Conservation (phyloP, 2,888 invertebrate genomes). For the Athalia rosae region DNA sequence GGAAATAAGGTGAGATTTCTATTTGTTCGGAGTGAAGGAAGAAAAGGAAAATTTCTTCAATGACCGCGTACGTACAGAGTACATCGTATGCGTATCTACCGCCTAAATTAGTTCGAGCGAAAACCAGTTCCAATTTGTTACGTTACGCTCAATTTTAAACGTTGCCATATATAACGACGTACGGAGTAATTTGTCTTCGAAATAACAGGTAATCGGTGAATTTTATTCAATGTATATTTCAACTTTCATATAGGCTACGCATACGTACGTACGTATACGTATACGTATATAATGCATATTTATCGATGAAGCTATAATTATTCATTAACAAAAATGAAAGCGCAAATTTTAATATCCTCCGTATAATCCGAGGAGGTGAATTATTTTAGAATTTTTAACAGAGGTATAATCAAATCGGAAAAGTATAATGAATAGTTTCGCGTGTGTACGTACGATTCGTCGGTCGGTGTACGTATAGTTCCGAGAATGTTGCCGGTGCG, state of each 20-base stretch:
- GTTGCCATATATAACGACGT: not conserved
- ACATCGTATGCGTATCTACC: not conserved
- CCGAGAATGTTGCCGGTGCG: no score
- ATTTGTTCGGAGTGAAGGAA: not conserved
- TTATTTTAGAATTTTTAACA: not conserved
- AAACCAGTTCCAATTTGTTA: constrained; percentile 29
- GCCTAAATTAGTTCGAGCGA: constrained; percentile 5
- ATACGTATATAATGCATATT: not conserved
- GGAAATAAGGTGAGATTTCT: constrained; percentile 75
- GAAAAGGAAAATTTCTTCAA: not conserved
- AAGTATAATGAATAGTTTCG: no score
- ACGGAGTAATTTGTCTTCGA: constrained; percentile 23
- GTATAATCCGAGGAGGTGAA: not conserved
- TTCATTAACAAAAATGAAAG: not conserved
- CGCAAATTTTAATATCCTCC: not conserved
- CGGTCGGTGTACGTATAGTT: no score
- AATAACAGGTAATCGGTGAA: constrained; percentile 41
- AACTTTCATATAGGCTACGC: constrained; percentile 13
- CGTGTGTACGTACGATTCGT: no score
- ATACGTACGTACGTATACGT: not conserved
- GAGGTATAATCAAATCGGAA: no score
- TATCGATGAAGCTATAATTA: not conserved
- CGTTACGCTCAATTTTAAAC: not conserved
- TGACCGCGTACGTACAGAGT: not conserved
- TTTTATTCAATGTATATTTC: constrained; percentile 30